phyloP scores from a whole-genome alignment of 2,797 vertebrate genomes.

The Hydrocynus forskahlii region DNA sequence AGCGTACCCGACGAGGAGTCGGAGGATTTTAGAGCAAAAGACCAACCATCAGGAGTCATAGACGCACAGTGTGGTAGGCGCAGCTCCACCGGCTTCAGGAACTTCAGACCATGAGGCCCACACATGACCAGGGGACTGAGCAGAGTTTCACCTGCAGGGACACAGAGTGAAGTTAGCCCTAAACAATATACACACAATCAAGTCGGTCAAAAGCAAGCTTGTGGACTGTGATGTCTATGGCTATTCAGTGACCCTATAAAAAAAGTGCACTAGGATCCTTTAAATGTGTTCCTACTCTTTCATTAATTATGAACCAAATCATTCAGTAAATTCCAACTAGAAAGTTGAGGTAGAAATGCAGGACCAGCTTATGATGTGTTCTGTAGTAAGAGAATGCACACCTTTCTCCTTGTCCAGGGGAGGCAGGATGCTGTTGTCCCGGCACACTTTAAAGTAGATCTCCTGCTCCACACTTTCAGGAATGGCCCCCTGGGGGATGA shows the following conservation, averaged over 20 bases:
- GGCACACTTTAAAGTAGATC: constrained; percentile 99
- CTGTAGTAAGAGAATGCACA: constrained; percentile 61
- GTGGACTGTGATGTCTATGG: neutral
- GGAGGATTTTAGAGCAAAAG: constrained; percentile 99
- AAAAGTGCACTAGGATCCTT: neutral
- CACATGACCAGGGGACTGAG: constrained; percentile 97
- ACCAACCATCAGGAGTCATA: constrained; percentile 99
- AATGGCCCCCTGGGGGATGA: constrained; percentile 98
- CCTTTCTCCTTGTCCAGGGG: constrained; percentile 99
- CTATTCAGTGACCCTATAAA: neutral
- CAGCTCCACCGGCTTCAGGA: constrained; percentile 99
- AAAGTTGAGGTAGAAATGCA: neutral
- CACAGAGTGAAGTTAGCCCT: neutral
- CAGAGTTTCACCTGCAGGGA: constrained; percentile 89
- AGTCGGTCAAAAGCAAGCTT: neutral
- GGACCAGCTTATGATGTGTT: neutral
- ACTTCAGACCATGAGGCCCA: constrained; percentile 98
- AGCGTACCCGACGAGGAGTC: constrained; percentile 99
- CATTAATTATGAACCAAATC: neutral
- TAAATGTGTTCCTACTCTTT: neutral
- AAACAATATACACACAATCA: constrained; percentile 42
- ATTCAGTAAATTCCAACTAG: too few species aligned
- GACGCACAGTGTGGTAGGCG: constrained; percentile 99
- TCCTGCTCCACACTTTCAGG: constrained; percentile 97
- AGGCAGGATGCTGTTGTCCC: constrained; percentile 98